Evolutionary conservation across 2,888 invertebrate genomes (phyloP).

Genomic region (Eustalomyia histrio): DNA sequence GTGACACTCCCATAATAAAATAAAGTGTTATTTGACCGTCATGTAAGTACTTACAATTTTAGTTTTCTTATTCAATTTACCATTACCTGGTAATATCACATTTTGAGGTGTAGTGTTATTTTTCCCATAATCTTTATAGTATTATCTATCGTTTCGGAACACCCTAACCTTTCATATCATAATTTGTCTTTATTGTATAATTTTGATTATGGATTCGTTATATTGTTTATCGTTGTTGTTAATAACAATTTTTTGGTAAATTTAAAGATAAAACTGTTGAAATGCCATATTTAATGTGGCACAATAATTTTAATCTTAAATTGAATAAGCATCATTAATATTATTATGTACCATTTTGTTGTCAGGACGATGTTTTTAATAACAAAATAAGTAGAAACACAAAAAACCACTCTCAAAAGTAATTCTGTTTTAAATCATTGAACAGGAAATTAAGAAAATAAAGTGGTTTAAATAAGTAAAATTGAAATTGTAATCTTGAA

Average conservation of each 20-base stretch:
- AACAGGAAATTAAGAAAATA: constrained; percentile 35
- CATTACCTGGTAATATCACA: too few species aligned
- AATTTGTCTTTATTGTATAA: constrained; percentile 35
- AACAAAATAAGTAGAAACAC: constrained; percentile 9
- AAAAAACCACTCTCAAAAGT: not conserved
- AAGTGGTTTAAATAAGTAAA: constrained; percentile 19
- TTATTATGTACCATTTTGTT: constrained; percentile 11
- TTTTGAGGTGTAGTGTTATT: too few species aligned
- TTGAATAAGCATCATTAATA: constrained; percentile 22
- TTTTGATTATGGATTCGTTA: not conserved
- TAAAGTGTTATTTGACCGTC: too few species aligned
- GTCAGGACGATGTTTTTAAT: constrained; percentile 7
- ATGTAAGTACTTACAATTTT: too few species aligned
- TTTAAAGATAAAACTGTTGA: constrained; percentile 31
- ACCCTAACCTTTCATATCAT: constrained; percentile 37
- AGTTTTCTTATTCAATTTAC: too few species aligned
- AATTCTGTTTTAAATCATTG: constrained; percentile 27
- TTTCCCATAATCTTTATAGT: too few species aligned
- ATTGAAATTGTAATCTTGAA: constrained; percentile 13
- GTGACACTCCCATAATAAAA: too few species aligned
- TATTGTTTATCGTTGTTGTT: too few species aligned
- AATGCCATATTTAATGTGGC: constrained; percentile 38
- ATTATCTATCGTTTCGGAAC: too few species aligned
- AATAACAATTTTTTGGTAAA: not conserved
- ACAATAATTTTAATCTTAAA: constrained; percentile 42